phyloP scores from a whole-genome alignment of 1,140 invertebrate genomes.

The Drosophila azteca region DNA sequence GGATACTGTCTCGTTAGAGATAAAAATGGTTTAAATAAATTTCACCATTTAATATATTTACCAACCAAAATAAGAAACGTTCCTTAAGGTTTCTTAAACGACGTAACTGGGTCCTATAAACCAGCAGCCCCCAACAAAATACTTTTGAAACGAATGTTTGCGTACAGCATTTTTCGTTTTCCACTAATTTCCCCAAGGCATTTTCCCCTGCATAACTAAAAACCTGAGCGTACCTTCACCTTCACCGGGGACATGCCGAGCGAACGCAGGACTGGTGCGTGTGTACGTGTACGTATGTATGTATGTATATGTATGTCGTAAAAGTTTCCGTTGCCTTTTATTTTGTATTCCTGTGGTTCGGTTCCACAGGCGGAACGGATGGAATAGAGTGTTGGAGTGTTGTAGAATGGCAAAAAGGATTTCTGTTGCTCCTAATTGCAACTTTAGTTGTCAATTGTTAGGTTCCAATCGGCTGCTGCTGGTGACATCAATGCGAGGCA shows the following conservation, averaged over 20 bases:
- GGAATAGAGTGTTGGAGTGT: background rate
- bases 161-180: slow-evolving; percentile 63
- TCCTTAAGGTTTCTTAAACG: slow-evolving; percentile 13
- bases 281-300: slow-evolving; percentile 7
- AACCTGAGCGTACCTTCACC: slow-evolving; percentile 47
- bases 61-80: background rate
- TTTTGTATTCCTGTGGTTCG: slow-evolving; percentile 17
- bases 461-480: background rate
- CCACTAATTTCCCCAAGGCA: slow-evolving; percentile 73
- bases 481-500: slow-evolving; percentile 31
- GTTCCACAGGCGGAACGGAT: background rate
- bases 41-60: no score
- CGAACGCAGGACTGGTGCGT: slow-evolving; percentile 32
- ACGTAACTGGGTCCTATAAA: slow-evolving; percentile 39
- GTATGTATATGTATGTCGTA: slow-evolving; percentile 21
- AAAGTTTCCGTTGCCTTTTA: slow-evolving; percentile 35
- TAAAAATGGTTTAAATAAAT: background rate
- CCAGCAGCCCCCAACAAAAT: slow-evolving; percentile 34
- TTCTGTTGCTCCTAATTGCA: slow-evolving; percentile 36
- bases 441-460: slow-evolving; percentile 44
- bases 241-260: slow-evolving; percentile 30
- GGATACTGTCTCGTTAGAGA: background rate
- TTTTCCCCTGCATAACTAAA: slow-evolving; percentile 68
- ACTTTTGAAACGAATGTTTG: slow-evolving; percentile 47
- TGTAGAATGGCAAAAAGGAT: slow-evolving; percentile 6